These are phyloP conservation scores for Pimephales promelas DNA, from an alignment of 2,113 vertebrate species.

Conservation along the genomic window DNA sequence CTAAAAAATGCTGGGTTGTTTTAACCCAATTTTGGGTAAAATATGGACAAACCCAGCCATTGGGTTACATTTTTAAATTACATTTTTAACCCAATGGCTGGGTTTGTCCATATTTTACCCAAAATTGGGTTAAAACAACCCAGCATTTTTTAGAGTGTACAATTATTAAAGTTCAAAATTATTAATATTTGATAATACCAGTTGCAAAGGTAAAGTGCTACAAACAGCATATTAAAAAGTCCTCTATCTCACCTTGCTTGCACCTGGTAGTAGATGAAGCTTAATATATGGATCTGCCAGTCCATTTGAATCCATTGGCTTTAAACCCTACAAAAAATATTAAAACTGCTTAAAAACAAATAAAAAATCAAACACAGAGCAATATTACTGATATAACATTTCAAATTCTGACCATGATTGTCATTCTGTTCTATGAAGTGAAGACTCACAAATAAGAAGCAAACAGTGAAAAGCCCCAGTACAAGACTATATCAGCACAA, in stretches of 20 bases:
- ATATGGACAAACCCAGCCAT: no score
- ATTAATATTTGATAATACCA: neutral
- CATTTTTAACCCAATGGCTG: no score
- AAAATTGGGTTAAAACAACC: no score
- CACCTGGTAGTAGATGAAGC: slow-evolving; percentile 83
- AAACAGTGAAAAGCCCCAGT: neutral
- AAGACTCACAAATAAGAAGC: no score
- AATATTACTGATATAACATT: neutral
- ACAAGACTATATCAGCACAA: neutral
- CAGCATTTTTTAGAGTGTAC: no score
- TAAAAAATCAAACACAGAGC: neutral
- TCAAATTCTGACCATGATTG: neutral
- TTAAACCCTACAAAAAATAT: slow-evolving; percentile 73
- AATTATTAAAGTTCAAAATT: neutral
- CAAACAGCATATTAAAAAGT: neutral
- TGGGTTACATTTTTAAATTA: no score
- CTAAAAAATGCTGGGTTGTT: no score
- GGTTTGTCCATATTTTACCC: no score
- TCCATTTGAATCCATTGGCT: slow-evolving; percentile 84
- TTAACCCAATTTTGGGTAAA: no score
- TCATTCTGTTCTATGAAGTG: neutral
- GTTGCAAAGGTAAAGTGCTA: neutral
- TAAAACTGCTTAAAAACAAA: neutral
- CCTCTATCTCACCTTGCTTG: slow-evolving; percentile 75
- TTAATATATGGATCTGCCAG: slow-evolving; percentile 84